Evolutionary conservation across 1,140 invertebrate species (phyloP), one percentile per base, ranked within the genome.

Genomic region (Brachionus manjavacas): DNA sequence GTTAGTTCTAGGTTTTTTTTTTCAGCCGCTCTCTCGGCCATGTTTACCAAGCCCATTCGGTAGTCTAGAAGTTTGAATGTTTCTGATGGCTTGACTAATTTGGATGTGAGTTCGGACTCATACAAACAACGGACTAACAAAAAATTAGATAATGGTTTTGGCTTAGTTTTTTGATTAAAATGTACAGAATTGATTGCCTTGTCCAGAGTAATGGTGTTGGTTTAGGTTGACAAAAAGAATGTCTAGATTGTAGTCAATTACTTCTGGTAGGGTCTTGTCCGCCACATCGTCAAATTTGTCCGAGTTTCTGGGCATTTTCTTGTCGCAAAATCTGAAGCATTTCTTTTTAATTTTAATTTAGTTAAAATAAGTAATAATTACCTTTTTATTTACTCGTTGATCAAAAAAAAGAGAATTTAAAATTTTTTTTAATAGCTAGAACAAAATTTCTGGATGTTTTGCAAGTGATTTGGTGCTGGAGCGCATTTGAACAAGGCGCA

Each of bases 131-230:
- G 94, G 20, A 72, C 68, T 72, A 39, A 41, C 92, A 98, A 93
- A 87, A 96, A 96, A 88, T 97, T 95, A 49, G 95, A 93, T 14
- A 96, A 97, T 39, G 98, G 91, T 11, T 96, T 95, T 76, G 95
- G 31, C 31, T 35, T 35, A 35, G 31, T 35, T 35, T 35, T 6
- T 95, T 74, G 98, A 90, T 43, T 43, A 16, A 46, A 76, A 74
- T 41, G 39, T 90, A 94, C 96, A 99, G 90, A 98, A 98, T 91
- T 99, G 96, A 91, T 99, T 98, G 41, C 96, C 96, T 80, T 96
- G 96, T 74, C 96, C 96, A 66, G 96, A 96, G 91, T 98, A 98
- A 90, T 98, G 96, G 91, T 98, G 96, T 8, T 96, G 96, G 90
- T 97, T 96, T 86, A 98, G 97, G 70, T 81, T 81, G 8, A 85